These are phyloP conservation scores for Cheilosia scutellata DNA, from an alignment of 2,888 invertebrate genomes.

Conservation along the genomic window DNA sequence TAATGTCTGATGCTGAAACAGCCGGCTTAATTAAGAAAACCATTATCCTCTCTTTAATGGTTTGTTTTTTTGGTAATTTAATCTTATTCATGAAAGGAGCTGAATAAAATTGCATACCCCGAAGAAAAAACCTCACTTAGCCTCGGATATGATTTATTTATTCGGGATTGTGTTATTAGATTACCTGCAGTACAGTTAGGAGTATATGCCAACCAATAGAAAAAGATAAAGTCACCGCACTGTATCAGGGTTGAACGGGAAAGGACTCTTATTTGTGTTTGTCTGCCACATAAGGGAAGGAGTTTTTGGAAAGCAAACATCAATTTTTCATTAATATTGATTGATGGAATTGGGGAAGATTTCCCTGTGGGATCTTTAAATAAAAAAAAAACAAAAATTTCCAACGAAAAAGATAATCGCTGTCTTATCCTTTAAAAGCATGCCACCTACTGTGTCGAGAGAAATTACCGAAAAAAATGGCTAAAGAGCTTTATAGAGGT, in stretches of 20 bases:
- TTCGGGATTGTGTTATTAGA: constrained; percentile 4
- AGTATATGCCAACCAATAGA: neutral
- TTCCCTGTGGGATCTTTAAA: neutral
- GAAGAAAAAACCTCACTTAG: too few species aligned
- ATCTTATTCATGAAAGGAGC: neutral
- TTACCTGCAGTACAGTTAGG: neutral
- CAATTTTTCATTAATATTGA: neutral
- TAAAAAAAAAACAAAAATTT: neutral
- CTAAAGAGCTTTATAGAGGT: neutral
- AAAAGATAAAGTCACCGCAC: neutral
- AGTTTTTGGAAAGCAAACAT: too few species aligned
- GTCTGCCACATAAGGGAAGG: too few species aligned
- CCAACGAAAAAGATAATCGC: neutral
- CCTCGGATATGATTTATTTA: neutral
- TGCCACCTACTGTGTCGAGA: neutral
- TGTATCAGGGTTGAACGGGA: neutral
- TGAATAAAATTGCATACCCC: neutral
- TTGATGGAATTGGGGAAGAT: neutral
- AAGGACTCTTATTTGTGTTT: too few species aligned
- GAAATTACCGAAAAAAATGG: neutral
- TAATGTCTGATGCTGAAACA: neutral
- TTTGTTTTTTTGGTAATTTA: constrained; percentile 2
- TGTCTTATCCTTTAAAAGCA: neutral
- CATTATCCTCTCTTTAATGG: neutral
- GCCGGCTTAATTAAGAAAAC: constrained; percentile 20